A percentile compares a stretch with the other conserved stretches of the same genome.
phyloP scores from a whole-genome alignment of 2,113 vertebrate species.

The Heterotis niloticus region DNA sequence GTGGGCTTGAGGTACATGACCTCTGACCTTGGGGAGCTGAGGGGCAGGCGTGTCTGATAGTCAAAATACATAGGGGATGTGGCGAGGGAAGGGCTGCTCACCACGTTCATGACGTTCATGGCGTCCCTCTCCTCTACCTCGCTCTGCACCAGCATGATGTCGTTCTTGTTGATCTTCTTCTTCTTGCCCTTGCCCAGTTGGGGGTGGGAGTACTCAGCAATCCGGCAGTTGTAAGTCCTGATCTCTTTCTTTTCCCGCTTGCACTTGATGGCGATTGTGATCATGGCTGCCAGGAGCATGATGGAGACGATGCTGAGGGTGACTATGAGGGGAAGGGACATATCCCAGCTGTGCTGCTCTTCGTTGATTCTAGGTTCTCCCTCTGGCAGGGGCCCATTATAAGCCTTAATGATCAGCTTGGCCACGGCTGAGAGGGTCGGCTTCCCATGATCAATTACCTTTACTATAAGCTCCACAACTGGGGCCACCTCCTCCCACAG shows the following conservation, averaged over 20 bases:
- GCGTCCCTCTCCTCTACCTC: conserved; percentile 96
- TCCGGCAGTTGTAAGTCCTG: conserved; percentile 97
- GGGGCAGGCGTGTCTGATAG: conserved; percentile 98
- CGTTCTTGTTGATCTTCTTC: conserved; percentile 94
- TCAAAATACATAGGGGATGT: conserved; percentile 99
- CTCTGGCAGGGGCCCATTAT: conserved; percentile 82
- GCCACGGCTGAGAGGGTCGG: conserved; percentile 88
- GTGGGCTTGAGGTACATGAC: conserved; percentile 99
- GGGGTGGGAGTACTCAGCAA: conserved; percentile 96
- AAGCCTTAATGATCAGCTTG: conserved; percentile 87
- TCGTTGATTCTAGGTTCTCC: conserved; percentile 83
- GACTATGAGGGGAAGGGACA: conserved; percentile 92
- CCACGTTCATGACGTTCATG: conserved; percentile 99
- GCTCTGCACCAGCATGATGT: conserved; percentile 99
- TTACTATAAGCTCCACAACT: conserved; percentile 88
- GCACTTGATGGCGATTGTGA: conserved; percentile 95
- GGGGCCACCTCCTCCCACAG: conserved; percentile 92
- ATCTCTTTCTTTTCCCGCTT: conserved; percentile 99
- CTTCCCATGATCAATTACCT: conserved; percentile 93
- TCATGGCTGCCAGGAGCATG: conserved; percentile 95
- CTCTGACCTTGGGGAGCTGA: conserved; percentile 97
- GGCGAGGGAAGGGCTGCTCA: conserved; percentile 97
- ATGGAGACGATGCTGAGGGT: conserved; percentile 94
- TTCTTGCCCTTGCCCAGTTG: conserved; percentile 96
- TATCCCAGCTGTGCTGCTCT: conserved; percentile 91